These are phyloP conservation scores for Xanthorhoe designata DNA, from an alignment of 2,888 invertebrate species.

Conservation along the genomic window DNA sequence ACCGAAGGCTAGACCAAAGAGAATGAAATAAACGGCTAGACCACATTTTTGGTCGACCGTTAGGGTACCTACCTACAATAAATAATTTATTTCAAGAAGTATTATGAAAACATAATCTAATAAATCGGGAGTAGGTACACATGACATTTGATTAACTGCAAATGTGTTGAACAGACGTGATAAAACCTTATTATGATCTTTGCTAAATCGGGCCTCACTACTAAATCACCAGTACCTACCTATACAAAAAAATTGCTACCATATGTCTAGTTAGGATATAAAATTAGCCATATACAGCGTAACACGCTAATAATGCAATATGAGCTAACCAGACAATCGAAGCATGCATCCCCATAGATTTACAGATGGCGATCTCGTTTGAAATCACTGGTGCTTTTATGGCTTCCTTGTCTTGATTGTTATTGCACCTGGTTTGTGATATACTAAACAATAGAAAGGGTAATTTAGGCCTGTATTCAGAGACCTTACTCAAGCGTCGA, in stretches of 20 bases:
- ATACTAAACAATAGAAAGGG: too few species aligned
- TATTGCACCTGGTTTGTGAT: slow-evolving; percentile 54
- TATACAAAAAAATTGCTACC: not conserved
- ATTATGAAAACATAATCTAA: not conserved
- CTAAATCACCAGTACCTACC: not conserved
- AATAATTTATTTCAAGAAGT: not conserved
- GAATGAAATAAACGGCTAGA: too few species aligned
- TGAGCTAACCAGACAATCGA: slow-evolving; percentile 39
- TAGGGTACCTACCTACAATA: too few species aligned
- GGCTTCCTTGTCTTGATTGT: slow-evolving; percentile 59
- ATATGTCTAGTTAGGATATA: slow-evolving; percentile 19
- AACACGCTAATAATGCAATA: slow-evolving; percentile 35
- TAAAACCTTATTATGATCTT: not conserved
- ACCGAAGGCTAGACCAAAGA: too few species aligned
- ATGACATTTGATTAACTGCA: not conserved
- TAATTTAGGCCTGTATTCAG: too few species aligned
- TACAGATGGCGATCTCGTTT: slow-evolving; percentile 50
- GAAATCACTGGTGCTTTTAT: slow-evolving; percentile 55
- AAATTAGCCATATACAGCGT: slow-evolving; percentile 12
- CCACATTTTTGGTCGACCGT: too few species aligned
- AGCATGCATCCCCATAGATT: slow-evolving; percentile 57
- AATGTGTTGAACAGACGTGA: not conserved
- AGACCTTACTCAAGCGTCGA: too few species aligned
- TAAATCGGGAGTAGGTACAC: not conserved
- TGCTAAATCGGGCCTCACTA: not conserved